phyloP scores from a whole-genome alignment of 2,113 vertebrate species.

The Thalassarche chlororhynchos region DNA sequence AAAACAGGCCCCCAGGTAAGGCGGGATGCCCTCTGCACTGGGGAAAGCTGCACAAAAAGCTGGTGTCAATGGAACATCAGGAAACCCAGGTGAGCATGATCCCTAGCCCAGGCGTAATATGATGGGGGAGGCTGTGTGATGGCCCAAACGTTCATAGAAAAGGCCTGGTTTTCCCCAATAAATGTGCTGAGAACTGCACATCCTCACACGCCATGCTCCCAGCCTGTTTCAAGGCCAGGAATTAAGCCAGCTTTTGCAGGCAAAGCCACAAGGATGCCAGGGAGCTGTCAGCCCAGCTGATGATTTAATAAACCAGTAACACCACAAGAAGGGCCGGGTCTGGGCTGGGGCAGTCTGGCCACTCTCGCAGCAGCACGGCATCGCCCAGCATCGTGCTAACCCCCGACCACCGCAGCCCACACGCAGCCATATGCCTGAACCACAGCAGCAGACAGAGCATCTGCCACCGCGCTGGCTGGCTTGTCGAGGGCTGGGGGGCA shows the following conservation, averaged over 20 bases:
- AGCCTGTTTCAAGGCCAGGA: not conserved
- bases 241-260: not conserved
- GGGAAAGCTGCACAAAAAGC: not conserved
- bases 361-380: not conserved
- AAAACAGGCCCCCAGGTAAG: not conserved
- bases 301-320: not conserved
- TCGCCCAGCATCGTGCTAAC: not conserved
- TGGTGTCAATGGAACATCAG: not conserved
- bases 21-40: not conserved
- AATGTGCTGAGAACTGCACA: not conserved
- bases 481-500: not conserved
- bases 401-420: fast-evolving
- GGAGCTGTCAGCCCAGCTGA: not conserved
- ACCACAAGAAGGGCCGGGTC: not conserved
- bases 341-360: not conserved
- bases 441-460: not conserved
- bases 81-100: not conserved
- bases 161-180: not conserved
- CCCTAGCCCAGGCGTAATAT: fast-evolving
- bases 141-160: not conserved
- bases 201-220: not conserved
- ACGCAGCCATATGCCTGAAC: not conserved
- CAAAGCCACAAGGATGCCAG: not conserved
- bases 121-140: not conserved
- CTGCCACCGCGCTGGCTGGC: not conserved